Percentiles rank a stretch among this genome's conserved stretches.
phyloP scores from a whole-genome alignment of 1,140 invertebrate species.

The Drosophila nannoptera region DNA sequence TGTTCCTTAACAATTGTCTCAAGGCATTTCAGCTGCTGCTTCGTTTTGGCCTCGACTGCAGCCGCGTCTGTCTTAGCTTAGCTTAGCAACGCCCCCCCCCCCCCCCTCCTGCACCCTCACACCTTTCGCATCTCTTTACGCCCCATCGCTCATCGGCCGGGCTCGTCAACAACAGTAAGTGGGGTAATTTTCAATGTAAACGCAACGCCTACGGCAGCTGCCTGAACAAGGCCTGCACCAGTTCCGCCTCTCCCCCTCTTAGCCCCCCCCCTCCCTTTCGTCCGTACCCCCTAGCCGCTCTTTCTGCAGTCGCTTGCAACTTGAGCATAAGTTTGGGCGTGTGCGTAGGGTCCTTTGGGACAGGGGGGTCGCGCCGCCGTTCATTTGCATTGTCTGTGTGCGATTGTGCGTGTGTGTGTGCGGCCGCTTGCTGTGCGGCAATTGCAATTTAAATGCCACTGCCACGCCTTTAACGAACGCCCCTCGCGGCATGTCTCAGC shows the following conservation, averaged over 20 bases:
- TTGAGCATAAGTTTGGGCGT: conserved; percentile 39
- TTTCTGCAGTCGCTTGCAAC: conserved; percentile 20
- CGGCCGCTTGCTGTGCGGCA: conserved; percentile 32
- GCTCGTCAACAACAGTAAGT: conserved; percentile 64
- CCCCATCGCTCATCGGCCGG: conserved; percentile 39
- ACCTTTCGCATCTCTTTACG: not conserved
- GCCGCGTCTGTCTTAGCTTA: not conserved
- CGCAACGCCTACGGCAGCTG: conserved; percentile 66
- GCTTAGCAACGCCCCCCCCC: not conserved
- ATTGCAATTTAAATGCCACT: conserved; percentile 67
- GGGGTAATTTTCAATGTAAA: conserved; percentile 76
- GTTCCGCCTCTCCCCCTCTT: conserved; percentile 1
- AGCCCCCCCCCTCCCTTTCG: not conserved
- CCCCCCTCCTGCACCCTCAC: too few relatives aligned
- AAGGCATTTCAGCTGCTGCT: conserved; percentile 21
- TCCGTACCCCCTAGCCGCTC: not conserved
- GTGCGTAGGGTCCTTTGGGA: conserved; percentile 42
- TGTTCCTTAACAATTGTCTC: conserved; percentile 10
- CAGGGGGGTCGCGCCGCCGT: conserved; percentile 37
- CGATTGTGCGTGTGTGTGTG: not conserved
- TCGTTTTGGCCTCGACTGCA: conserved; percentile 7
- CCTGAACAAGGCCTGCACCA: conserved; percentile 32
- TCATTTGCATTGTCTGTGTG: conserved; percentile 61
- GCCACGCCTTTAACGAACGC: conserved; percentile 19
- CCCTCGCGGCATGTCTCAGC: conserved; percentile 14